These are phyloP conservation scores for Caradrina kadenii DNA, from an alignment of 2,888 invertebrate species.

Conservation along the genomic window DNA sequence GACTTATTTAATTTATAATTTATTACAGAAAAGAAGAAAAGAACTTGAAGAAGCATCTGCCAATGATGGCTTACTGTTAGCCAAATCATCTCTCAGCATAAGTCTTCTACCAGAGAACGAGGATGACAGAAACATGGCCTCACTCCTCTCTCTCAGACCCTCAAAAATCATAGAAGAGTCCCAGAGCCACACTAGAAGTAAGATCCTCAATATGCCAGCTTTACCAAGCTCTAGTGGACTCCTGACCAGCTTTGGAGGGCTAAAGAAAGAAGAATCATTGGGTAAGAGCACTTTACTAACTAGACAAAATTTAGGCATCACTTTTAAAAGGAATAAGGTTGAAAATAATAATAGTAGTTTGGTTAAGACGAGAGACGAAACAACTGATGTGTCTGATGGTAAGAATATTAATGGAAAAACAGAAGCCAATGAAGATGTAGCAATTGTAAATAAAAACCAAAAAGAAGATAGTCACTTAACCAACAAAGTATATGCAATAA, in stretches of 20 bases:
- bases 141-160: conserved; percentile 93
- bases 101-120: conserved; percentile 94
- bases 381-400: conserved; percentile 14
- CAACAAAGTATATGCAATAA: neutral
- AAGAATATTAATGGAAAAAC: conserved; percentile 11
- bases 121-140: conserved; percentile 95
- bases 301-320: conserved; percentile 83
- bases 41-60: conserved; percentile 93
- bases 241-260: conserved; percentile 87
- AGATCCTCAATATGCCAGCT: conserved; percentile 89
- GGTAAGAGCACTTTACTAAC: conserved; percentile 77
- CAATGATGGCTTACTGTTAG: conserved; percentile 93
- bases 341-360: conserved; percentile 39
- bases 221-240: conserved; percentile 89
- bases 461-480: neutral
- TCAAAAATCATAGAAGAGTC: conserved; percentile 91
- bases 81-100: conserved; percentile 94
- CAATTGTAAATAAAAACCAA: neutral
- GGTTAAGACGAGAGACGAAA: conserved; percentile 19
- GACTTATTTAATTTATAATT: conserved; percentile 30
- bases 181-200: conserved; percentile 85
- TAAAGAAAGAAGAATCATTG: conserved; percentile 89
- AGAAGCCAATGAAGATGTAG: neutral
- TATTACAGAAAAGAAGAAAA: conserved; percentile 92
- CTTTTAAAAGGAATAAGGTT: conserved; percentile 75